Base-by-base conservation (phyloP, 2,888 invertebrate genomes). In the Cosmia trapezina region DNA sequence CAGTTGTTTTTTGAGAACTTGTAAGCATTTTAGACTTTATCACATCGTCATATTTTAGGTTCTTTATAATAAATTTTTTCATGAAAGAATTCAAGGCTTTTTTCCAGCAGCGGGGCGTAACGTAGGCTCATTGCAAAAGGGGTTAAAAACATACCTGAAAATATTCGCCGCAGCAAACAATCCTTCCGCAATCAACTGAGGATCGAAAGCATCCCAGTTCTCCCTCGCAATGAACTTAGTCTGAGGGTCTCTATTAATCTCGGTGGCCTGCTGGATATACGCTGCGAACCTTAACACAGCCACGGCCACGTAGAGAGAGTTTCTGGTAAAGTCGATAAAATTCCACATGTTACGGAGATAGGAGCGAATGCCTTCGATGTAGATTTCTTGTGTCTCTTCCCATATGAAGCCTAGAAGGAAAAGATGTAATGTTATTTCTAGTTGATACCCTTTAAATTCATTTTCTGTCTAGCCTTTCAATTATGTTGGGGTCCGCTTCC, bases 261-360 rank as follows among this genome's bases (percentile, higher is more conserved):
- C 98, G 0, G 96, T 92, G 4, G 92, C 92, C 92, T 98, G 98
- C 89, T 98, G 98, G 56, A 98, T 92, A 88, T 98, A 98, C 0
- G 98, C 98, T 0, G 97, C 97, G 7, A 97, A 95, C 87, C 97
- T 95, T 8, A 98, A 93, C 45, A 98, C 89, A 49, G 97, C 96
- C 12, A 98, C 98, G 7, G 97, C 96, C 57, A 98, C 97, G 93
- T 99, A 99, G 4, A 99, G 96, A 0, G 97, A 97, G 94, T 99
- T 99, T 59, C 99, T 97, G 8, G 98, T 98, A 91, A 99, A 99
- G 95, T 99, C 99, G 68, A 99, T 98, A 89, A 99, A 98, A 93
- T 99, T 99, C 99, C 99, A 99, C 97, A 99, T 97, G 92, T 99
- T 98, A 47, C 98, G 97, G 45, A 99, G 96, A 90, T 99, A 99